These are phyloP conservation scores for Lasius platythorax DNA, from an alignment of 2,888 invertebrate species.

Conservation along the genomic window DNA sequence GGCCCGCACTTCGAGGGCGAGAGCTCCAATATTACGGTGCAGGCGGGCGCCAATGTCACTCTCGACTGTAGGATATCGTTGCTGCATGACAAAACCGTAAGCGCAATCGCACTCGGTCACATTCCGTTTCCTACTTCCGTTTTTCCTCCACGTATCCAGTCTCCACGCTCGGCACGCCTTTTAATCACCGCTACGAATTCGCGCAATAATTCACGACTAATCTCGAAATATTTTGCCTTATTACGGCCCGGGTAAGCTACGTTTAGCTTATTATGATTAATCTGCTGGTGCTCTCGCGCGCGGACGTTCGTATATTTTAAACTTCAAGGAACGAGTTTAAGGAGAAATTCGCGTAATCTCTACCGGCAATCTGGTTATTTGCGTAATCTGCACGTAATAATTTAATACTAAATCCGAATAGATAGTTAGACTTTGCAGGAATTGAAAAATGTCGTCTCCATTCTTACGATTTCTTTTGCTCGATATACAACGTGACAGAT, in stretches of 20 bases:
- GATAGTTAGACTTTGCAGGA: not conserved
- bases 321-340: slow-evolving; percentile 41
- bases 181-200: slow-evolving; percentile 58
- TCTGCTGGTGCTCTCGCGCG: slow-evolving; percentile 44
- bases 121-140: slow-evolving; percentile 9
- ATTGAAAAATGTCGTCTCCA: not conserved
- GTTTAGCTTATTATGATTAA: slow-evolving; percentile 66
- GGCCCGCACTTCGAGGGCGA: slow-evolving; percentile 92
- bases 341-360: slow-evolving; percentile 36
- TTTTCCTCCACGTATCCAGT: not conserved
- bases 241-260: slow-evolving; percentile 40
- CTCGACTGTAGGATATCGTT: slow-evolving; percentile 92
- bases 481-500: not conserved
- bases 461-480: not conserved
- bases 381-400: slow-evolving; percentile 46
- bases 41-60: slow-evolving; percentile 91
- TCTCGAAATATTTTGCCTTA: slow-evolving; percentile 50
- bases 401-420: slow-evolving; percentile 9
- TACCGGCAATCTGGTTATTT: slow-evolving; percentile 16
- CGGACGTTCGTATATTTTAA: slow-evolving; percentile 36
- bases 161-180: slow-evolving; percentile 3
- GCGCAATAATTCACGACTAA: slow-evolving; percentile 64
- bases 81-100: slow-evolving; percentile 92
- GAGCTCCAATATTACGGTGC: slow-evolving; percentile 91
- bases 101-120: slow-evolving; percentile 76